phyloP scores from a whole-genome alignment of 1,140 invertebrate genomes.

The Drosophila prosaltans region DNA sequence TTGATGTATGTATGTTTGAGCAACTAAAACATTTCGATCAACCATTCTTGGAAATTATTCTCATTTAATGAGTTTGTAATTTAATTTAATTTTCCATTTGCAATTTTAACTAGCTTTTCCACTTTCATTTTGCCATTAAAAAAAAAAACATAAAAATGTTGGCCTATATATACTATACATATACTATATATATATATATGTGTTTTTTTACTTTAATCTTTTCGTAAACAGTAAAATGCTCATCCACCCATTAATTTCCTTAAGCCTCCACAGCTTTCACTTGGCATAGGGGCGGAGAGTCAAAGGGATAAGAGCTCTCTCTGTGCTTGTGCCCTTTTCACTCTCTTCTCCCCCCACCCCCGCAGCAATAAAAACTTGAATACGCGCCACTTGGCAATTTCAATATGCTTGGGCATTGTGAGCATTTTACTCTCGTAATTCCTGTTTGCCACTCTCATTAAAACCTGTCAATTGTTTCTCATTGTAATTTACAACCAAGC shows the following conservation, averaged over 20 bases:
- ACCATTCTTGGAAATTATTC: not conserved
- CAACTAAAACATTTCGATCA: not conserved
- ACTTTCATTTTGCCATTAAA: not conserved
- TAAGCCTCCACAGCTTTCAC: constrained; percentile 3
- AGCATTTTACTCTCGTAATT: constrained; percentile 13
- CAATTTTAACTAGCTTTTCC: constrained; percentile 10
- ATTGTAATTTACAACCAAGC: constrained; percentile 12
- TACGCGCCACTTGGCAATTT: constrained; percentile 13
- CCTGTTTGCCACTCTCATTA: constrained; percentile 13
- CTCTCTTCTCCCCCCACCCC: no score
- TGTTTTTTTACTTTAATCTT: constrained; percentile 5
- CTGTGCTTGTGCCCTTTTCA: no score
- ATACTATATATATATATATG: not conserved
- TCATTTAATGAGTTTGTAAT: constrained; percentile 1
- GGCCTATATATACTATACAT: not conserved
- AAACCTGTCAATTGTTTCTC: constrained; percentile 13
- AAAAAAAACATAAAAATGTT: not conserved
- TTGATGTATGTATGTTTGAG: not conserved
- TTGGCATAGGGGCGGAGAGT: no score
- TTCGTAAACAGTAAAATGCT: constrained; percentile 11
- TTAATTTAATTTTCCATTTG: constrained; percentile 6
- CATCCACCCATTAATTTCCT: constrained; percentile 13
- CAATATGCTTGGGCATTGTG: constrained; percentile 9
- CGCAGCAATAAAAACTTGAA: constrained; percentile 10
- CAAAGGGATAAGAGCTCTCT: no score